phyloP scores from a whole-genome alignment of 2,888 invertebrate genomes.

The Chymomyza amoena region DNA sequence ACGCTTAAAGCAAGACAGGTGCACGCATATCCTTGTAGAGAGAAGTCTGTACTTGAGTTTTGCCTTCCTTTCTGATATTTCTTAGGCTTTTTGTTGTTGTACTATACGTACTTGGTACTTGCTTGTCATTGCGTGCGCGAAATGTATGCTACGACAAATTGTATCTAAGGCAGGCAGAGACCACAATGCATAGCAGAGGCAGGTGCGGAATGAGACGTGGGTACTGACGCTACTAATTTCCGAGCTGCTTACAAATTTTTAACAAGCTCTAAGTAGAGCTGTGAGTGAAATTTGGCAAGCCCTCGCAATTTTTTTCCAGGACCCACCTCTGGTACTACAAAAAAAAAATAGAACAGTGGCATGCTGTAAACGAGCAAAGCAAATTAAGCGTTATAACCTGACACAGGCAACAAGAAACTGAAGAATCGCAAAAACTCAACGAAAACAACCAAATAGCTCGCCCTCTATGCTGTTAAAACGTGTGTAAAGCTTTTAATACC shows the following conservation, averaged over 20 bases:
- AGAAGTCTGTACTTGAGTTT: neutral
- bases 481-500: too few species aligned
- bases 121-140: constrained; percentile 17
- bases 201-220: too few species aligned
- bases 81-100: neutral
- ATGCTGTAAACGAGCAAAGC: constrained; percentile 11
- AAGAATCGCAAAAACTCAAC: neutral
- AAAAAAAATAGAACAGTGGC: neutral
- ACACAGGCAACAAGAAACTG: neutral
- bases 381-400: constrained; percentile 17
- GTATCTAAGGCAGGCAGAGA: neutral
- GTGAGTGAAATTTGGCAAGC: too few species aligned
- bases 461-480: too few species aligned
- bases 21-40: neutral
- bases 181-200: too few species aligned
- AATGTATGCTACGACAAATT: constrained; percentile 15
- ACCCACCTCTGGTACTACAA: neutral
- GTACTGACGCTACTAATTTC: too few species aligned
- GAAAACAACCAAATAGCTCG: neutral
- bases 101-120: neutral
- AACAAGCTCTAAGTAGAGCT: too few species aligned
- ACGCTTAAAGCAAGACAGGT: neutral
- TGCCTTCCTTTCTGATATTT: neutral
- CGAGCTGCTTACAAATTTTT: too few species aligned
- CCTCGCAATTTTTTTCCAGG: too few species aligned